These are phyloP conservation scores for Baronia brevicornis DNA, from an alignment of 2,888 invertebrate genomes.

Conservation along the genomic window DNA sequence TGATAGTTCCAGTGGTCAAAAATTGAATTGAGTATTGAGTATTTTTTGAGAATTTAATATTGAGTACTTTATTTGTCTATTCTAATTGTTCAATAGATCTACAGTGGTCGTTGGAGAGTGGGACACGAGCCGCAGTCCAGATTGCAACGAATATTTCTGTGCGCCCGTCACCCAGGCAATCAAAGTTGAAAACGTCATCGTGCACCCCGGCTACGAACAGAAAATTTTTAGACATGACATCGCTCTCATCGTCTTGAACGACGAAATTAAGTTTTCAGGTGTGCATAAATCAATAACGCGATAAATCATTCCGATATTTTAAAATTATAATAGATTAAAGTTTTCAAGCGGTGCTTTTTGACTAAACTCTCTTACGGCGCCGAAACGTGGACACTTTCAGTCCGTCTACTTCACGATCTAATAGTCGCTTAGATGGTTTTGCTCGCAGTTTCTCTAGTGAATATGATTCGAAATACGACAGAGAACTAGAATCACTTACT, in stretches of 20 bases:
- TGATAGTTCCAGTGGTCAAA: background rate
- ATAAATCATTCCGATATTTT: too few relatives aligned
- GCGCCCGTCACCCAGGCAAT: constrained; percentile 82
- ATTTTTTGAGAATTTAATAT: too few relatives aligned
- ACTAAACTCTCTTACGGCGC: too few relatives aligned
- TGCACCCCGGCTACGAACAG: constrained; percentile 85
- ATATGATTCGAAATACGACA: too few relatives aligned
- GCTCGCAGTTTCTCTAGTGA: too few relatives aligned
- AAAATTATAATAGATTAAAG: too few relatives aligned
- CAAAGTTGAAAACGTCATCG: constrained; percentile 83
- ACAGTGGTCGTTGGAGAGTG: constrained; percentile 85
- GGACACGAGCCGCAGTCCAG: constrained; percentile 81
- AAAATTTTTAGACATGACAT: constrained; percentile 82
- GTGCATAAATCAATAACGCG: constrained; percentile 9
- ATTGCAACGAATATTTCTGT: constrained; percentile 85
- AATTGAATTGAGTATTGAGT: background rate
- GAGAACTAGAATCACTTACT: too few relatives aligned
- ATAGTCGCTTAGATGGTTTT: too few relatives aligned
- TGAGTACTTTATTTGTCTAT: constrained; percentile 4
- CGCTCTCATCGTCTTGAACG: constrained; percentile 82
- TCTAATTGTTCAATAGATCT: constrained; percentile 65
- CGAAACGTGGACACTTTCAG: too few relatives aligned
- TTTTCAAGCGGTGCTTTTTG: too few relatives aligned
- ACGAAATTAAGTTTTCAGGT: constrained; percentile 75
- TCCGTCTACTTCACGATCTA: too few relatives aligned